Evolutionary conservation across 2,113 vertebrate species (phyloP).

Genomic region (Jacana jacana): DNA sequence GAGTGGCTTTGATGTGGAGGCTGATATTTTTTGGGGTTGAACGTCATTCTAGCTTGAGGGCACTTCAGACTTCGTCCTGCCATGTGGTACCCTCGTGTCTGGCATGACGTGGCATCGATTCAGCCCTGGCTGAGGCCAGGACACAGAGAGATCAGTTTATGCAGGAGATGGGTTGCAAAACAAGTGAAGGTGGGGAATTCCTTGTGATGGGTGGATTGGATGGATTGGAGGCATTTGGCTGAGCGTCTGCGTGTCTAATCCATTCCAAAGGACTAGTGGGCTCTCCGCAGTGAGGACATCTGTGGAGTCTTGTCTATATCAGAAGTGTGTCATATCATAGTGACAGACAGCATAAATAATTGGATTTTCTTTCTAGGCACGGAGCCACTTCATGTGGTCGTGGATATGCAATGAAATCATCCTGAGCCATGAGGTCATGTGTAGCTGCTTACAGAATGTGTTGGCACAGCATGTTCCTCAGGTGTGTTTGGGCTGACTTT

Average conservation of each 20-base stretch:
- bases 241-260: neutral
- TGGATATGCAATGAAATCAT: neutral
- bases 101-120: neutral
- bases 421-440: neutral
- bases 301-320: rapidly evolving
- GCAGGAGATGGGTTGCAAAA: neutral
- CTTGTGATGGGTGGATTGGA: neutral
- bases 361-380: neutral
- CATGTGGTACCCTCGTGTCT: slow-evolving; percentile 50
- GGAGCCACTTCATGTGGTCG: rapidly evolving
- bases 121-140: neutral
- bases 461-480: neutral
- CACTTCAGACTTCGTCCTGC: neutral
- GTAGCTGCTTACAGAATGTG: neutral
- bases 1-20: neutral
- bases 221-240: neutral
- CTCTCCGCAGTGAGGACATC: neutral
- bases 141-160: neutral
- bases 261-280: neutral
- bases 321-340: rapidly evolving
- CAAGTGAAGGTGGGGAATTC: neutral
- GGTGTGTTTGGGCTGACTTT: neutral
- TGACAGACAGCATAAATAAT: neutral
- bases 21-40: neutral
- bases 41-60: neutral